Evolutionary conservation across 1,140 invertebrate species (phyloP).

Genomic region (Drosophila nasuta): DNA sequence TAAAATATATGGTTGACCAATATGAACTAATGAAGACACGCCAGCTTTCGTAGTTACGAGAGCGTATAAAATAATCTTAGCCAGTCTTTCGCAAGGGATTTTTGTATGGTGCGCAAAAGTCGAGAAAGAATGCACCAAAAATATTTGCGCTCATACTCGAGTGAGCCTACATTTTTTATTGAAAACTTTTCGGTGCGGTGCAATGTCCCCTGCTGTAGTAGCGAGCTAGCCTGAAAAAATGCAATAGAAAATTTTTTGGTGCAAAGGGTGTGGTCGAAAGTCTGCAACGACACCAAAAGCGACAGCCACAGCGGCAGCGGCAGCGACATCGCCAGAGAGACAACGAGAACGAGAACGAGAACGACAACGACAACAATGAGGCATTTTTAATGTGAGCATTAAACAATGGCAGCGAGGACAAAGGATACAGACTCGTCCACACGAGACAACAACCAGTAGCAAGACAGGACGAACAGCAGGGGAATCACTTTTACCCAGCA

Average conservation of each 20-base stretch:
- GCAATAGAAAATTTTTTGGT: slow-evolving; percentile 68
- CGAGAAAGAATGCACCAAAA: slow-evolving; percentile 3
- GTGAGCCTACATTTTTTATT: slow-evolving; percentile 1
- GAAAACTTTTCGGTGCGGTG: slow-evolving; percentile 47
- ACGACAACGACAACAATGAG: slow-evolving; percentile 65
- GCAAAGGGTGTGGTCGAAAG: slow-evolving; percentile 69
- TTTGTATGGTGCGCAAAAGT: slow-evolving; percentile 2
- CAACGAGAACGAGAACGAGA: slow-evolving; percentile 32
- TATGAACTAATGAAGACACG: neutral
- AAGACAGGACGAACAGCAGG: slow-evolving; percentile 38
- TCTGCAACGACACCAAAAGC: slow-evolving; percentile 44
- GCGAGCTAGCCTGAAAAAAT: slow-evolving; percentile 37
- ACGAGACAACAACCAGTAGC: slow-evolving; percentile 27
- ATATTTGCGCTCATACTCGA: neutral
- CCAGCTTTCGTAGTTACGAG: neutral
- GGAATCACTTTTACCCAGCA: slow-evolving; percentile 50
- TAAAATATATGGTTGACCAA: neutral
- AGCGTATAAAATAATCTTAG: neutral
- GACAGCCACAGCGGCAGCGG: slow-evolving; percentile 27
- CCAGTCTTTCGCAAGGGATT: neutral
- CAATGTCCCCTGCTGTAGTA: slow-evolving; percentile 15
- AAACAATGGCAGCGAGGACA: slow-evolving; percentile 79
- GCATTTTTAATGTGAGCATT: slow-evolving; percentile 80
- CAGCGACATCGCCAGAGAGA: slow-evolving; percentile 1
- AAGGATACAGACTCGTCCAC: slow-evolving; percentile 43